Base-by-base conservation (phyloP, 1,140 invertebrate species). In the Aradophagus sp. region DNA sequence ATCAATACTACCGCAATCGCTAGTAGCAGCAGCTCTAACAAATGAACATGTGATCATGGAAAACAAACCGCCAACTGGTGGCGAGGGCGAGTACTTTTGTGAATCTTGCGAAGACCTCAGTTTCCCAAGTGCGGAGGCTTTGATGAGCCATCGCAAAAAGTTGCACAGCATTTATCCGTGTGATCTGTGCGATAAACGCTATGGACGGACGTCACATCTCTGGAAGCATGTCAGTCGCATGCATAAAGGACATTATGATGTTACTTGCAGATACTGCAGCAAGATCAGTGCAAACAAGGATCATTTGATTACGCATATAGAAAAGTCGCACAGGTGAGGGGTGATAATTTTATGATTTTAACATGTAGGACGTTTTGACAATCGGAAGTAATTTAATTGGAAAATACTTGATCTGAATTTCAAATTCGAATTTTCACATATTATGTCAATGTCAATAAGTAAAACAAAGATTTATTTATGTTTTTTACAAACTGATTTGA, bases 211-310 rank as follows among this genome's bases (percentile, higher is more conserved):
- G 1, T 89, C 89, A 2, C 89, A 90, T 66, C 68, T 90, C 5
- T 90, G 89, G 89, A 90, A 90, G 65, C 89, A 90, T 55, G 89
- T 90, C 0, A 89, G 89, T 68, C 79, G 88, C 20, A 84, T 89
- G 14, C 89, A 90, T 58, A 90, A 89, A 75, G 87, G 87, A 13
- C 88, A 90, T 66, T 84, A 86, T 10, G 87, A 88, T 36, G 86
- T 90, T 0, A 90, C 89, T 0, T 90, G 89, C 73, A 85, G 86
- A 16, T 84, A 88, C 11, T 90, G 89, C 59, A 75, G 86, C 29
- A 89, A 89, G 62, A 89, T 88, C 0, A 89, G 88, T 13, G 88
- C 89, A 0, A 89, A 88, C 1, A 88, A 87, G 48, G 87, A 87
- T 70, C 88, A 89, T 65, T 76, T 90, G 2, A 82, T 85, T 1